Evolutionary conservation across 2,113 vertebrate species (phyloP).

Genomic region (Hippoglossus stenolepis): DNA sequence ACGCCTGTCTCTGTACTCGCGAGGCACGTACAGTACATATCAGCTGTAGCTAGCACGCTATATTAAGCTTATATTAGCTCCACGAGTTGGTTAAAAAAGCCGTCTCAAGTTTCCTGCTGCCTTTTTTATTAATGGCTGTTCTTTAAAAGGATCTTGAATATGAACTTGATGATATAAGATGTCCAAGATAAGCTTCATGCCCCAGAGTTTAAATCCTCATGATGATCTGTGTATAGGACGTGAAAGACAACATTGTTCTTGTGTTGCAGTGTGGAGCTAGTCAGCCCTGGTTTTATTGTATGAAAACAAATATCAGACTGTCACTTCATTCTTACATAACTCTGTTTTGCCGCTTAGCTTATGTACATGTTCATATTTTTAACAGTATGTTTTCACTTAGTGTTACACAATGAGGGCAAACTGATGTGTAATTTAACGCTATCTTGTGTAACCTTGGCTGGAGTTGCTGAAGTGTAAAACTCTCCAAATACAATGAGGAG

Average conservation of each 20-base stretch:
- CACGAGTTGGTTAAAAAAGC: not conserved
- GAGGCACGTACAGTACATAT: not conserved
- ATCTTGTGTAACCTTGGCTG: not conserved
- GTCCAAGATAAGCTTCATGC: not conserved
- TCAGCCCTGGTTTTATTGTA: too few species aligned
- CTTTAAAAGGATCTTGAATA: not conserved
- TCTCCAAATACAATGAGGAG: too few species aligned
- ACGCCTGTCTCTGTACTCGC: not conserved
- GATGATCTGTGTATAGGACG: not conserved
- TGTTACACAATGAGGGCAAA: not conserved
- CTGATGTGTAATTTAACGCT: too few species aligned
- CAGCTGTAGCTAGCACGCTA: not conserved
- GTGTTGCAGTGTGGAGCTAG: not conserved
- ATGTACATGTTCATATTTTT: not conserved
- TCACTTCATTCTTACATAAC: not conserved
- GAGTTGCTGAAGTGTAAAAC: too few species aligned
- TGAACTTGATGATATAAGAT: not conserved
- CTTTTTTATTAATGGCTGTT: not conserved
- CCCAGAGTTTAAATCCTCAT: not conserved
- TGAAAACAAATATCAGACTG: too few species aligned
- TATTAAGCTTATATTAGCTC: not conserved
- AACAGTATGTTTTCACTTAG: not conserved
- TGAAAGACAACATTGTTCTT: constrained; percentile 1
- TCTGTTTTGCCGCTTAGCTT: not conserved
- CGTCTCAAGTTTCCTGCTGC: not conserved